Conservation (phyloP, 2,113 vertebrate species). For the Chionis minor region DNA sequence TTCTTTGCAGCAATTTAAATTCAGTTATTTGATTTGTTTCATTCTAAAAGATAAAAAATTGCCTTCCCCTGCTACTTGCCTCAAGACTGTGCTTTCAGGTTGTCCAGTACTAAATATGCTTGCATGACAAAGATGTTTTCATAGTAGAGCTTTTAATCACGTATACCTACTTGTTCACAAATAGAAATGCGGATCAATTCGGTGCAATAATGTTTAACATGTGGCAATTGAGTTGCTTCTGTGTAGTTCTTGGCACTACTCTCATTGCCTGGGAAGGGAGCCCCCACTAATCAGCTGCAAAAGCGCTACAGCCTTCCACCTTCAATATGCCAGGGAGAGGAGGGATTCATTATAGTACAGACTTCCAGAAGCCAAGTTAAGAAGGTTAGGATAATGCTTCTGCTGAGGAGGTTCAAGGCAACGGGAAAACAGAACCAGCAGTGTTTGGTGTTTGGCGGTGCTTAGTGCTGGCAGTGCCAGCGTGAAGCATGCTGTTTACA, state of each 20-base stretch:
- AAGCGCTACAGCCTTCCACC: slow-evolving; percentile 44
- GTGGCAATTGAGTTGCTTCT: slow-evolving; percentile 46
- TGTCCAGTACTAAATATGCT: background rate
- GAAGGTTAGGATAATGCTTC: slow-evolving; percentile 41
- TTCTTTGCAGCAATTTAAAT: background rate
- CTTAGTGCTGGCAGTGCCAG: slow-evolving; percentile 18
- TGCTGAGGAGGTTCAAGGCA: slow-evolving; percentile 20
- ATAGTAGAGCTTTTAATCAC: background rate
- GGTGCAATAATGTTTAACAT: slow-evolving; percentile 37
- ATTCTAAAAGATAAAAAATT: background rate
- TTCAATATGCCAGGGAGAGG: slow-evolving; percentile 54
- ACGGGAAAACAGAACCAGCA: slow-evolving; percentile 28
- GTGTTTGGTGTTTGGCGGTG: slow-evolving; percentile 37
- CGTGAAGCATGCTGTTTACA: slow-evolving; percentile 51
- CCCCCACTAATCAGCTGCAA: slow-evolving; percentile 58
- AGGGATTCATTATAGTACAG: slow-evolving; percentile 32
- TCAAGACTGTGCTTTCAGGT: background rate
- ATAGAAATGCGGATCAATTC: background rate
- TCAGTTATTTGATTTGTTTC: background rate
- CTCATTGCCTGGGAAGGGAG: slow-evolving; percentile 16
- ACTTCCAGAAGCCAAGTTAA: slow-evolving; percentile 43
- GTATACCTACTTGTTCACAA: background rate
- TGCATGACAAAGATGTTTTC: background rate
- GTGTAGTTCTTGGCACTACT: slow-evolving; percentile 48
- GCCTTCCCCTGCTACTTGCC: background rate